phyloP scores from a whole-genome alignment of 2,888 invertebrate species.

The Orthosia gothica region DNA sequence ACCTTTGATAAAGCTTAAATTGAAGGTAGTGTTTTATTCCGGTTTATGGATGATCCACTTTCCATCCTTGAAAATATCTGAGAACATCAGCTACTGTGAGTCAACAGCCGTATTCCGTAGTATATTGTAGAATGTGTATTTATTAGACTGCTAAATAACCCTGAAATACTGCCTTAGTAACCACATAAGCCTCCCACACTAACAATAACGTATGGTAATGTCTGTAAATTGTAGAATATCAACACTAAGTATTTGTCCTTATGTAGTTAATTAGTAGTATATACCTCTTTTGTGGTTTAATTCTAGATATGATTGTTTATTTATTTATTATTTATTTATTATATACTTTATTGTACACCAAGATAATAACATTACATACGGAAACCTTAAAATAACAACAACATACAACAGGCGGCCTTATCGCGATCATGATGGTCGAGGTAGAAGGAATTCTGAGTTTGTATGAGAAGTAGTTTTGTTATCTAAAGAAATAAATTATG shows the following conservation, averaged over 20 bases:
- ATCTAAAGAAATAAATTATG: too few relatives aligned
- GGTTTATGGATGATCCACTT: too few relatives aligned
- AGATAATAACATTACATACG: too few relatives aligned
- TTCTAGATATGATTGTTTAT: neutral
- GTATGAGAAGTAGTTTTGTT: neutral
- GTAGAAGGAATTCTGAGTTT: neutral
- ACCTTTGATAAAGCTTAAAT: too few relatives aligned
- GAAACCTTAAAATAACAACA: too few relatives aligned
- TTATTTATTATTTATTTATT: too few relatives aligned
- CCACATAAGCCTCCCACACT: slow-evolving; percentile 31
- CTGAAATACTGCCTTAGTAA: slow-evolving; percentile 10
- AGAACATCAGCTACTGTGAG: neutral
- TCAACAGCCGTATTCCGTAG: neutral
- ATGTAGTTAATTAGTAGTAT: slow-evolving; percentile 7
- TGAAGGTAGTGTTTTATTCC: too few relatives aligned
- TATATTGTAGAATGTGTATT: slow-evolving; percentile 21
- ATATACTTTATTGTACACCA: too few relatives aligned
- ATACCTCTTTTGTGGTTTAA: slow-evolving; percentile 6
- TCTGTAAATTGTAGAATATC: slow-evolving; percentile 28
- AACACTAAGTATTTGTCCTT: slow-evolving; percentile 31
- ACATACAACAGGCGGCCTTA: too few relatives aligned
- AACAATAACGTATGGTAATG: slow-evolving; percentile 38
- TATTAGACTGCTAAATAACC: slow-evolving; percentile 8
- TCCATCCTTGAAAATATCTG: neutral
- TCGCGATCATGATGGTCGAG: neutral